Evolutionary conservation across 2,113 vertebrate genomes (phyloP).

Genomic region (Syngnathus floridae): DNA sequence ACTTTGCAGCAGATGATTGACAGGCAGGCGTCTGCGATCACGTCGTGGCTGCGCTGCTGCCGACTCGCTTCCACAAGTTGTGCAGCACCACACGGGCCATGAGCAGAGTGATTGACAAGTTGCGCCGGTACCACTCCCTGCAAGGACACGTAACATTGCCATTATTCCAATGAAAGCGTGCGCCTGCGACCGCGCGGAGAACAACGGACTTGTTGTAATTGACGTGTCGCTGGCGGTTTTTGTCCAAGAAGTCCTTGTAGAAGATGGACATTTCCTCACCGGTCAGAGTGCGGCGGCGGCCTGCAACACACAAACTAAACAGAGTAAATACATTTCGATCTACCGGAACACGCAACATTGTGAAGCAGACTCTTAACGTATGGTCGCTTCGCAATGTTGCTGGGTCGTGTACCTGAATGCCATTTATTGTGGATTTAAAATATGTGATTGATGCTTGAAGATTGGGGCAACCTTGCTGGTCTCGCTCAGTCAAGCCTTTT

Average conservation of each 20-base stretch:
- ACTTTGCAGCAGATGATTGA: neutral
- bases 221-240: constrained; percentile 80
- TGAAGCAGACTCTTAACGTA: too few species aligned
- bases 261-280: constrained; percentile 92
- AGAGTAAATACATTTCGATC: too few species aligned
- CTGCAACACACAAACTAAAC: constrained; percentile 50
- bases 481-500: constrained; percentile 71
- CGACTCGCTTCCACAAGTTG: constrained; percentile 70
- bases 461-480: constrained; percentile 72
- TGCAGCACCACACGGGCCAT: constrained; percentile 81
- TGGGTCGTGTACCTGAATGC: too few species aligned
- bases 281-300: constrained; percentile 71
- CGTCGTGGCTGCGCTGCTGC: constrained; percentile 27
- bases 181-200: neutral
- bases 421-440: too few species aligned
- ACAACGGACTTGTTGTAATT: constrained; percentile 85
- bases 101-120: constrained; percentile 86
- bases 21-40: constrained; percentile 7
- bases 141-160: neutral
- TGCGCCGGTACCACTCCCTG: constrained; percentile 88
- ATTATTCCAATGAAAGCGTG: neutral
- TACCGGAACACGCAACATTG: too few species aligned
- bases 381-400: too few species aligned
- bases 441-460: neutral
- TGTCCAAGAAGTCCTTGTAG: constrained; percentile 87